Percentiles rank a stretch among this genome's conserved stretches.
These are phyloP conservation scores for Coturnix japonica DNA, from an alignment of 2,113 vertebrate species.

Conservation along the genomic window DNA sequence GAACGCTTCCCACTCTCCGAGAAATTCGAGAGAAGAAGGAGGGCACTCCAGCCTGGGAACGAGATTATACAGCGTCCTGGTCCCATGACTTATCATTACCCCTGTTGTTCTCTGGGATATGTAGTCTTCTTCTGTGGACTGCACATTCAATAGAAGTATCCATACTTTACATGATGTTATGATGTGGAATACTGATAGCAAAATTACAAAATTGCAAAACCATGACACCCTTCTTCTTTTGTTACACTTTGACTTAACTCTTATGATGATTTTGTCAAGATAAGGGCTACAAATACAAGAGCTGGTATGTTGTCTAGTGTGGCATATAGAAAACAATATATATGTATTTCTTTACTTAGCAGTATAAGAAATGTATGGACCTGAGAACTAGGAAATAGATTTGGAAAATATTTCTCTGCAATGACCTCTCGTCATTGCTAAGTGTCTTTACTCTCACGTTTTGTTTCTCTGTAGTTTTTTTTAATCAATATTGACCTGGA, in stretches of 20 bases:
- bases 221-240: neutral
- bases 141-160: too few species aligned
- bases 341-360: neutral
- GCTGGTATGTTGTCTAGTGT: rapidly evolving
- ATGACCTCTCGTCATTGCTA: neutral
- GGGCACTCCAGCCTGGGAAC: too few species aligned
- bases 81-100: too few species aligned
- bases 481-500: constrained; percentile 16
- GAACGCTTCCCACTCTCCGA: too few species aligned
- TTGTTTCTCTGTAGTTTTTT: neutral
- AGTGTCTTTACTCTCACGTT: neutral
- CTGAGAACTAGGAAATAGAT: neutral
- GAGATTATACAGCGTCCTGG: too few species aligned
- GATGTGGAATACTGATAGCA: too few species aligned
- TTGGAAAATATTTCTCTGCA: neutral
- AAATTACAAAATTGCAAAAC: too few species aligned
- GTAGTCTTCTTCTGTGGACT: too few species aligned
- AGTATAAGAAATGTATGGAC: neutral
- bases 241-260: neutral
- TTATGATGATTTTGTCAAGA: neutral
- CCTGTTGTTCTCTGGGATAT: too few species aligned
- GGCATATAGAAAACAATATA: neutral
- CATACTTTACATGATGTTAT: too few species aligned
- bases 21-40: too few species aligned
- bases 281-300: neutral